A percentile compares a stretch with the other conserved stretches of the same genome.
These are phyloP conservation scores for Cairina moschata DNA, from an alignment of 2,113 vertebrate genomes.

Conservation along the genomic window DNA sequence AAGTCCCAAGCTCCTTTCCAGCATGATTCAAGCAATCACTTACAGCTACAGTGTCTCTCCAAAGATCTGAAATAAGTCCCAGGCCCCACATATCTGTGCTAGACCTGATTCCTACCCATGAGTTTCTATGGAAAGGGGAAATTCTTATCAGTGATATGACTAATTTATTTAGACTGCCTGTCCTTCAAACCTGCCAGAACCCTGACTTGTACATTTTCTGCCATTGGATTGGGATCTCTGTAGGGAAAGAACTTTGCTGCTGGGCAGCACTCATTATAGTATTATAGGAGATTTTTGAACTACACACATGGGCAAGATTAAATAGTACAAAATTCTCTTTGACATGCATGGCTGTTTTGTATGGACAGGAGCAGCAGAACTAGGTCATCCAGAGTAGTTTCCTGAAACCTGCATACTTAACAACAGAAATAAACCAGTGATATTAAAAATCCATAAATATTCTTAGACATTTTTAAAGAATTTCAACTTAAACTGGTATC, in stretches of 20 bases:
- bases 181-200: background rate
- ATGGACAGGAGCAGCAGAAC: background rate
- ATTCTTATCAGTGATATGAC: accelerated
- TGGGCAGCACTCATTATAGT: background rate
- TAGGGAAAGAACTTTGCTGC: background rate
- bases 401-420: background rate
- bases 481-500: conserved; percentile 20
- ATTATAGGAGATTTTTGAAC: background rate
- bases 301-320: background rate
- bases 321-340: background rate
- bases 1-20: background rate
- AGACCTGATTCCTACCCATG: accelerated
- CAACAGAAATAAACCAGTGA: background rate
- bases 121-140: background rate
- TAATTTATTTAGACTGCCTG: background rate
- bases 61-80: background rate
- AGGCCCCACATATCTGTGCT: background rate
- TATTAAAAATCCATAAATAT: conserved; percentile 35
- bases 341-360: background rate
- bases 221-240: background rate
- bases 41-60: too few relatives aligned
- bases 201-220: background rate
- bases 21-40: too few relatives aligned
- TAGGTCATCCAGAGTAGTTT: background rate
- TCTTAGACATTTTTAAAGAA: conserved; percentile 47